Evolutionary conservation across 2,888 invertebrate genomes (phyloP).

Genomic region (Bembecia ichneumoniformis): DNA sequence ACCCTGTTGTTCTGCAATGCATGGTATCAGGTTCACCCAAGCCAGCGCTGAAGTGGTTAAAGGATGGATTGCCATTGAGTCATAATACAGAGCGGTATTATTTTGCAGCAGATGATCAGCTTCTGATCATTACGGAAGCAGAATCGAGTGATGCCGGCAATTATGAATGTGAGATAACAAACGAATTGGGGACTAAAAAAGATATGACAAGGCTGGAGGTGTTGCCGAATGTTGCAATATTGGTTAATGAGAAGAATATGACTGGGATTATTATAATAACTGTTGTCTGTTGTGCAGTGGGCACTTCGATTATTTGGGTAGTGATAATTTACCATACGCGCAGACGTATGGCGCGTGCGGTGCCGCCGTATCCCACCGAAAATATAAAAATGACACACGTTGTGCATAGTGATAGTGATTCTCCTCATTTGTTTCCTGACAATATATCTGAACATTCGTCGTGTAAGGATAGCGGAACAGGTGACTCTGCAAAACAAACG

Average conservation of each 20-base stretch:
- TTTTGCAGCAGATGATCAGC: constrained; percentile 88
- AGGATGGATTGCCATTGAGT: constrained; percentile 80
- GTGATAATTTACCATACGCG: constrained; percentile 90
- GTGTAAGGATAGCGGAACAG: constrained; percentile 86
- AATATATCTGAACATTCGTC: constrained; percentile 82
- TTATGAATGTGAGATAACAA: constrained; percentile 92
- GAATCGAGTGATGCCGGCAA: constrained; percentile 83
- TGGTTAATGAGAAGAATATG: constrained; percentile 81
- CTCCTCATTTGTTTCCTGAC: constrained; percentile 71
- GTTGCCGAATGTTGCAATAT: constrained; percentile 71
- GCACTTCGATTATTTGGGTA: constrained; percentile 93
- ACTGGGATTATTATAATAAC: constrained; percentile 91
- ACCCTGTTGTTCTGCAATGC: constrained; percentile 90
- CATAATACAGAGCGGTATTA: constrained; percentile 85
- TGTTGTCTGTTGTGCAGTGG: constrained; percentile 90
- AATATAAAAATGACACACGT: constrained; percentile 65
- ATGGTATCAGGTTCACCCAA: constrained; percentile 88
- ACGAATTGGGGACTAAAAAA: constrained; percentile 83
- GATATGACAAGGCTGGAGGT: constrained; percentile 81
- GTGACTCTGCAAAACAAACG: constrained; percentile 83
- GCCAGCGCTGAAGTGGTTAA: constrained; percentile 87
- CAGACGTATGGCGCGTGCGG: constrained; percentile 72
- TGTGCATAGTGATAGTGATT: constrained; percentile 66
- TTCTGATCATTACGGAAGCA: constrained; percentile 89
- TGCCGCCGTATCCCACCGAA: constrained; percentile 59